phyloP scores from a whole-genome alignment of 1,140 invertebrate genomes.

The Aphelinus certus region DNA sequence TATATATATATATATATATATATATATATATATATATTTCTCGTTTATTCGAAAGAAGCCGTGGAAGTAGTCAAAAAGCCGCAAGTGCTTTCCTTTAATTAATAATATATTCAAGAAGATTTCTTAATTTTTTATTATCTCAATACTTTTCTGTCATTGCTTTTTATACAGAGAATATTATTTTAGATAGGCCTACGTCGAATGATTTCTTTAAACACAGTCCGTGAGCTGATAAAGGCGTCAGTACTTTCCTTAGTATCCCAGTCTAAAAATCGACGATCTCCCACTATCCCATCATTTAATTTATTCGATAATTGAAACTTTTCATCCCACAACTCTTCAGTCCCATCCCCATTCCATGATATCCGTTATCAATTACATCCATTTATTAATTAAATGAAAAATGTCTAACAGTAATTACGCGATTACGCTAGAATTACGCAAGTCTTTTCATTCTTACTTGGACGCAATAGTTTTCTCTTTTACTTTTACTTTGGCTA shows the following conservation, averaged over 20 bases:
- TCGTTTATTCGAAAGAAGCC: constrained; percentile 37
- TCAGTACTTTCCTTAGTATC: constrained; percentile 22
- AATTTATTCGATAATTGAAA: constrained; percentile 10
- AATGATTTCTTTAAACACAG: constrained; percentile 37
- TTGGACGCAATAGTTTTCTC: constrained; percentile 59
- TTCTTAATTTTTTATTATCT: constrained; percentile 37
- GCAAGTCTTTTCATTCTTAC: constrained; percentile 51
- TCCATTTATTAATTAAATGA: constrained; percentile 17
- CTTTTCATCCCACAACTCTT: constrained; percentile 1
- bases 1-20: constrained; percentile 26
- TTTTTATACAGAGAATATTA: constrained; percentile 35
- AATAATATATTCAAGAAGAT: constrained; percentile 49
- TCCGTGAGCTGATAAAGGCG: constrained; percentile 35
- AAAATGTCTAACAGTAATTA: constrained; percentile 45
- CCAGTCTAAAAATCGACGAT: constrained; percentile 11
- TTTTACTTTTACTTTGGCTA: constrained; percentile 47
- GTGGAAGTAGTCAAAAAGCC: constrained; percentile 38
- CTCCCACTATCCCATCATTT: constrained; percentile 10
- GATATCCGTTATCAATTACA: not conserved
- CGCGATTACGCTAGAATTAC: constrained; percentile 48
- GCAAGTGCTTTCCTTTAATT: constrained; percentile 42
- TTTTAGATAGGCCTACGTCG: constrained; percentile 35
- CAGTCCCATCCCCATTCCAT: not conserved
- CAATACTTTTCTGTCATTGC: constrained; percentile 37
- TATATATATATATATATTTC: constrained; percentile 30